Evolutionary conservation across 2,888 invertebrate genomes (phyloP), one percentile per base, ranked within the genome.

Genomic region (Mesoligia furuncula): DNA sequence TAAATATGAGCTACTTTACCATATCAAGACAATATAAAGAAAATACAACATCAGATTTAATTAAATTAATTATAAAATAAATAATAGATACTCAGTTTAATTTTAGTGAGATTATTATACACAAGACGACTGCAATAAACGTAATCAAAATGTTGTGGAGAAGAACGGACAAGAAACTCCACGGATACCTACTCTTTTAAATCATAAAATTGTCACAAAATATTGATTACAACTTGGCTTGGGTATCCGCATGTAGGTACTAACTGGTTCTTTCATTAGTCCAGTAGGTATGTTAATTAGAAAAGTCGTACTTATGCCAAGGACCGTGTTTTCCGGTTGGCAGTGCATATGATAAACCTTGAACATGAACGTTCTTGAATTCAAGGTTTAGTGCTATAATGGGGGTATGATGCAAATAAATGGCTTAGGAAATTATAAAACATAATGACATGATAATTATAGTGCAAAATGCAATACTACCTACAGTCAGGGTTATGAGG

Each of bases 261-360:
- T 27, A 51, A 51, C 20, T 31, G 1, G 57, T 51, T n/a, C 17
- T 65, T 59, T 73, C 0, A 66, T 66, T 36, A 51, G n/a, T 24
- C n/a, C 39, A 42, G 48, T n/a, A n/a, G n/a, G n/a, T 65, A 73
- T 78, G 65, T 15, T 68, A 67, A 74, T 75, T 13, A 39, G 6
- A n/a, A 64, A 48, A 64, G 2, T 39, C 20, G 31, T 64, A 17
- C 15, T 65, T 70, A 39, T 48, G 13, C 20, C 48, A 45, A 65
- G 57, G 20, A 59, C 2, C n/a, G 17, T n/a, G n/a, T 73, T 48
- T 73, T 42, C 68, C 64, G 48, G 64, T 75, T 68, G 31, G 75
- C 75, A 42, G 24, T 81, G 75, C 73, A 57, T 68, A 36, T 73
- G 67, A 61, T 31, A 48, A 59, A 73, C 59, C 59, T 80, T 59